These are phyloP conservation scores for Centroberyx gerrardi DNA, from an alignment of 2,797 vertebrate species.

Conservation along the genomic window DNA sequence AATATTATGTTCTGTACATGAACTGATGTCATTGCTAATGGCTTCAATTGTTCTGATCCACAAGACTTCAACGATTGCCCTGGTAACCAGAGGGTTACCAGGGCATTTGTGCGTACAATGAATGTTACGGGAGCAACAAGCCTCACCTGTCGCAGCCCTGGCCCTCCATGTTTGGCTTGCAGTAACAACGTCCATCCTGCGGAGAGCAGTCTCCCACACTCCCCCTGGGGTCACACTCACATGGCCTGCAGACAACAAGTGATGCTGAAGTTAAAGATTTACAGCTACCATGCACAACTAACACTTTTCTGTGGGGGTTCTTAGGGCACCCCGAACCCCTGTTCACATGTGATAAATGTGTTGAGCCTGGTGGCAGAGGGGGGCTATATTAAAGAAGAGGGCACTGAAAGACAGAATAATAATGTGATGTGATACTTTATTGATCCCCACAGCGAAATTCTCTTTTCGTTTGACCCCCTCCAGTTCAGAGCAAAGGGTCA, in stretches of 20 bases:
- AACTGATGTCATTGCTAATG: not conserved
- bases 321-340: not conserved
- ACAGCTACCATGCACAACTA: not conserved
- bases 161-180: constrained; percentile 92
- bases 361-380: not conserved
- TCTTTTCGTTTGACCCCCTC: too few relatives aligned
- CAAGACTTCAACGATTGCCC: constrained; percentile 24
- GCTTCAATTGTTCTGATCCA: not conserved
- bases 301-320: not conserved
- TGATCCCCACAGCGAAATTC: too few relatives aligned
- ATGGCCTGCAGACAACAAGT: constrained; percentile 82
- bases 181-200: constrained; percentile 88
- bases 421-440: not conserved
- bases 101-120: not conserved
- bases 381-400: not conserved
- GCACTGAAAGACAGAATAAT: too few relatives aligned
- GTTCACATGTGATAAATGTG: not conserved
- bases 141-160: constrained; percentile 89
- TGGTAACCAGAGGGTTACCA: constrained; percentile 46
- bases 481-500: not conserved
- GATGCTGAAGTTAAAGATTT: not conserved
- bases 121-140: not conserved
- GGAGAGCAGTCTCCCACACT: constrained; percentile 88
- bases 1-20: not conserved
- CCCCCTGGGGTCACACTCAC: constrained; percentile 86